phyloP scores from a whole-genome alignment of 2,797 vertebrate genomes.

The Momotus momota region DNA sequence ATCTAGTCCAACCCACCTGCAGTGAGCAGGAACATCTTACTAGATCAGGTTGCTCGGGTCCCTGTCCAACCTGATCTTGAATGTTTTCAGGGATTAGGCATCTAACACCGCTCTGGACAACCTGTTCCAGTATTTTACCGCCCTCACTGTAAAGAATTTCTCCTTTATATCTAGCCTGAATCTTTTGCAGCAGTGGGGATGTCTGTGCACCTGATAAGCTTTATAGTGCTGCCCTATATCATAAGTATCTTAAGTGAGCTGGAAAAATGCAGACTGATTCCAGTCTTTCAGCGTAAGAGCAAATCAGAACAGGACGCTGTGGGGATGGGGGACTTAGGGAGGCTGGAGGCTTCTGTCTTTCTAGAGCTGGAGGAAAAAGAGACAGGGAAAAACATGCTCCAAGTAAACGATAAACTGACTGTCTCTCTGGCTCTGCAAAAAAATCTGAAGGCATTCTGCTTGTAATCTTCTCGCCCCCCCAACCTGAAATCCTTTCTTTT shows the following conservation, averaged over 20 bases:
- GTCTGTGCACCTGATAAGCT: neutral
- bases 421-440: neutral
- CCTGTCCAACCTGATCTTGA: neutral
- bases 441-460: neutral
- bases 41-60: neutral
- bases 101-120: neutral
- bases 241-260: neutral
- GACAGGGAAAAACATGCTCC: neutral
- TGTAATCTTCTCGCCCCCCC: neutral
- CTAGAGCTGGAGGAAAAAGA: neutral
- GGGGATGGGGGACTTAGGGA: rapidly evolving
- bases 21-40: neutral
- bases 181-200: neutral
- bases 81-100: neutral
- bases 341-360: neutral
- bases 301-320: neutral
- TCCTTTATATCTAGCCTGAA: neutral
- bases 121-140: neutral
- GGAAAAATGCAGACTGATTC: neutral
- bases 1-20: neutral
- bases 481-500: neutral
- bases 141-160: neutral
- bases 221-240: neutral
- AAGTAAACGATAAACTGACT: neutral
- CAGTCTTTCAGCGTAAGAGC: neutral